Evolutionary conservation across 2,113 vertebrate genomes (phyloP).

Genomic region (Ictalurus punctatus): DNA sequence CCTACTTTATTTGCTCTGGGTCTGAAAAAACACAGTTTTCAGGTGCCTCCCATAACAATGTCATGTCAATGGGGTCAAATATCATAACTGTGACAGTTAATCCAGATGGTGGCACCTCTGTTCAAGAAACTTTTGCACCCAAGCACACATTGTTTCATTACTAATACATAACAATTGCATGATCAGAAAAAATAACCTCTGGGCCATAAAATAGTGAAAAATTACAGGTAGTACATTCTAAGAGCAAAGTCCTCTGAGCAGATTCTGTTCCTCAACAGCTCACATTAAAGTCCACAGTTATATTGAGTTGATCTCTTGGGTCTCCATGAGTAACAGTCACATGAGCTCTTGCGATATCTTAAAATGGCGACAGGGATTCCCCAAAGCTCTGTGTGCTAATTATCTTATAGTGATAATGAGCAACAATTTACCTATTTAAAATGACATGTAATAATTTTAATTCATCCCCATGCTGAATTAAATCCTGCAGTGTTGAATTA

Average conservation of each 20-base stretch:
- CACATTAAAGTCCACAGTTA: neutral
- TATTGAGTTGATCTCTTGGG: neutral
- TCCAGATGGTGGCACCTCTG: neutral
- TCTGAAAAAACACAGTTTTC: neutral
- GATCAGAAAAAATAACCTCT: neutral
- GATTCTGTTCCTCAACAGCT: neutral
- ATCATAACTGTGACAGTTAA: neutral
- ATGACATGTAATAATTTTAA: neutral
- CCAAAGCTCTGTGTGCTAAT: neutral
- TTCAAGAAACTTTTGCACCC: neutral
- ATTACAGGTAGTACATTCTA: neutral
- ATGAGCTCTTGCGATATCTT: neutral
- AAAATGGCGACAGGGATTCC: neutral
- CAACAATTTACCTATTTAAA: slow-evolving; percentile 9
- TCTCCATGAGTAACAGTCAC: neutral
- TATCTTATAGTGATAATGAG: slow-evolving; percentile 6
- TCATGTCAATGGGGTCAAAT: neutral
- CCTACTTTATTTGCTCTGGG: neutral
- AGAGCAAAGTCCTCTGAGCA: neutral
- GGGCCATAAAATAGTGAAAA: too few species aligned
- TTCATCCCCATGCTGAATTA: neutral
- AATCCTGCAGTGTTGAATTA: slow-evolving; percentile 3
- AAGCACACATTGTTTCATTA: too few species aligned
- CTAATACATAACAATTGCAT: too few species aligned
- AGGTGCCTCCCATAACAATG: neutral